Percentiles rank a stretch among this genome's conserved stretches.
These are phyloP conservation scores for Patella ulyssiponensis DNA, from an alignment of 2,888 invertebrate species.

Conservation along the genomic window DNA sequence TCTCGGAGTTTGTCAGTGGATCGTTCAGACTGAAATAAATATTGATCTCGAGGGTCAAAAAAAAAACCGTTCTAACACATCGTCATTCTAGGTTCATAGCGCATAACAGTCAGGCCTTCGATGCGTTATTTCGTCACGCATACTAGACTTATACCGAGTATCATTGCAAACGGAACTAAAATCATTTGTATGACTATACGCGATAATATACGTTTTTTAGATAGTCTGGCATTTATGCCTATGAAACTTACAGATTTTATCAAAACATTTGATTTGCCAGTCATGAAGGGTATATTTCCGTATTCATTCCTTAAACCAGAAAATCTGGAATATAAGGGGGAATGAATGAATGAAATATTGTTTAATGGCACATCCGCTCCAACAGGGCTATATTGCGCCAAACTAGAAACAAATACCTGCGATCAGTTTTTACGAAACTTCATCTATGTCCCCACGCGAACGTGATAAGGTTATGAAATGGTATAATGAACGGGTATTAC, in stretches of 20 bases:
- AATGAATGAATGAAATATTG: too few species aligned
- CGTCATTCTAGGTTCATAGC: not conserved
- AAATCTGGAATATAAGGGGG: too few species aligned
- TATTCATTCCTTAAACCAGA: too few species aligned
- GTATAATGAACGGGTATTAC: not conserved
- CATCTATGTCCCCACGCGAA: not conserved
- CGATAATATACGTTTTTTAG: not conserved
- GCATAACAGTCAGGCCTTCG: not conserved
- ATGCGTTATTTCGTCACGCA: not conserved
- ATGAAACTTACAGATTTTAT: not conserved
- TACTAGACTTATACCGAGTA: not conserved
- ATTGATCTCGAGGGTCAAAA: not conserved
- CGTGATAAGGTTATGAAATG: not conserved
- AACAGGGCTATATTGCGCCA: constrained; percentile 1
- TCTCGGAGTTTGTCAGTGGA: not conserved
- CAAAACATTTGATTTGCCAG: not conserved
- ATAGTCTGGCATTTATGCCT: not conserved
- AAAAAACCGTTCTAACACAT: not conserved
- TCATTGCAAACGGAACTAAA: not conserved
- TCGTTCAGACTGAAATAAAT: not conserved
- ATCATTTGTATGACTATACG: not conserved
- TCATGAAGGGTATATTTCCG: too few species aligned
- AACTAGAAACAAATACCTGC: too few species aligned
- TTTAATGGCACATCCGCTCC: too few species aligned
- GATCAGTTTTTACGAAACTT: not conserved